phyloP scores from a whole-genome alignment of 2,797 vertebrate genomes.

The Channallabes apus region DNA sequence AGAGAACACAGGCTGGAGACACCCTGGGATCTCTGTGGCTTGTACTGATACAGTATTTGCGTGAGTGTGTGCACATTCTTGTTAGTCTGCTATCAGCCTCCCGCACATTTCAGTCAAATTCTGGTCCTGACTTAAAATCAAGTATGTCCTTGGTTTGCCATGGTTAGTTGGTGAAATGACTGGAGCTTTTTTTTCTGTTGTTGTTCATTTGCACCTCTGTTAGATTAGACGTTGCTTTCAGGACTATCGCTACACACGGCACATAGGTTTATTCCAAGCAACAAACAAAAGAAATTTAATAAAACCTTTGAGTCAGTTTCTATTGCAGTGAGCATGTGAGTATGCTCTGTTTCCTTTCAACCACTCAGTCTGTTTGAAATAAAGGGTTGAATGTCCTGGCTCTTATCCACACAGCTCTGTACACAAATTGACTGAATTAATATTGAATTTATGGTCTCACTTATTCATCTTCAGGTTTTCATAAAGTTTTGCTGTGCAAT shows the following conservation, averaged over 20 bases:
- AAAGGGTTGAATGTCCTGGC: conserved; percentile 22
- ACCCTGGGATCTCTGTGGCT: conserved; percentile 44
- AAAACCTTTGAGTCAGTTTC: background rate
- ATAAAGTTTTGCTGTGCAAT: background rate
- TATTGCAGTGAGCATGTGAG: background rate
- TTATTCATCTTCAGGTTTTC: conserved; percentile 19
- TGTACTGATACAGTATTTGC: conserved; percentile 21
- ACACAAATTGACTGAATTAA: conserved; percentile 26
- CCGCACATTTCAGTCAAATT: conserved; percentile 46
- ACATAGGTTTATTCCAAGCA: conserved; percentile 16
- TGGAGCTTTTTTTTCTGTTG: conserved; percentile 11
- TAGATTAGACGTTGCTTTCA: conserved; percentile 56
- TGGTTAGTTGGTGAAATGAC: conserved; percentile 31
- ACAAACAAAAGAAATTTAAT: background rate
- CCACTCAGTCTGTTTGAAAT: conserved; percentile 9
- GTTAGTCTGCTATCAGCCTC: conserved; percentile 33
- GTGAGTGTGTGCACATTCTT: conserved; percentile 20
- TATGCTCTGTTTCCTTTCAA: conserved; percentile 2
- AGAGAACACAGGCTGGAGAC: conserved; percentile 37
- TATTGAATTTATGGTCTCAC: conserved; percentile 18
- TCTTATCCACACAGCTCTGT: conserved; percentile 13
- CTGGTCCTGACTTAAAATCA: conserved; percentile 13
- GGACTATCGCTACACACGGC: conserved; percentile 18
- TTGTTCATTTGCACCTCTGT: conserved; percentile 57
- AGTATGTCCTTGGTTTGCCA: conserved; percentile 24